Conservation (phyloP, 2,888 invertebrate species). For the Drosophila vallismaia region DNA sequence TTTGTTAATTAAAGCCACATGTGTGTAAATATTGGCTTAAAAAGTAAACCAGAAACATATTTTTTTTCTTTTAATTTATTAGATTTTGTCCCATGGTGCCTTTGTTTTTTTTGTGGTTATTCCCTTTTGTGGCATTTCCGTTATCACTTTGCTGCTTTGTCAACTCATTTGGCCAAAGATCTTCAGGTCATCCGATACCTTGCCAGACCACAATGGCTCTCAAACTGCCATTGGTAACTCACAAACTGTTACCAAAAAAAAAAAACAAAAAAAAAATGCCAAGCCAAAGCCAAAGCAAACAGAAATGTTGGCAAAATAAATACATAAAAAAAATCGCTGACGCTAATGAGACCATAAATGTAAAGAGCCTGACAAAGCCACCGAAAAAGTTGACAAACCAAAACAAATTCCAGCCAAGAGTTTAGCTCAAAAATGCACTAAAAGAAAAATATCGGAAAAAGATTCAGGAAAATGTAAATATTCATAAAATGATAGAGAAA, state of each 20-base stretch:
- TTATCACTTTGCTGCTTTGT: slow-evolving; percentile 49
- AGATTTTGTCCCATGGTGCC: slow-evolving; percentile 36
- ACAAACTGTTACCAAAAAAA: too few species aligned
- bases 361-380: slow-evolving; percentile 53
- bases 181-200: slow-evolving; percentile 53
- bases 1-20: slow-evolving; percentile 6
- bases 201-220: slow-evolving; percentile 25
- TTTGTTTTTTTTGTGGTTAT: slow-evolving; percentile 20
- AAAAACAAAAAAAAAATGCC: slow-evolving; percentile 34
- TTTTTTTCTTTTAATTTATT: not conserved
- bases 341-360: slow-evolving; percentile 74
- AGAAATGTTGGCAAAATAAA: slow-evolving; percentile 13
- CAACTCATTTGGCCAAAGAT: slow-evolving; percentile 38
- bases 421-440: slow-evolving; percentile 23
- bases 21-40: slow-evolving; percentile 22
- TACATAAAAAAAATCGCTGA: slow-evolving; percentile 44
- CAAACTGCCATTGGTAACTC: slow-evolving; percentile 39
- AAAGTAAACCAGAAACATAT: slow-evolving; percentile 10
- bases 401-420: slow-evolving; percentile 40
- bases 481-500: not conserved
- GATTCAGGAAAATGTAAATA: too few species aligned
- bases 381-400: slow-evolving; percentile 27
- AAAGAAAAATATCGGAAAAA: not conserved
- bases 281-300: not conserved
- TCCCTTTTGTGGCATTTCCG: slow-evolving; percentile 26